Evolutionary conservation across 2,888 invertebrate species (phyloP), one percentile per base, ranked within the genome.

Genomic region (Hypolimnas misippus): DNA sequence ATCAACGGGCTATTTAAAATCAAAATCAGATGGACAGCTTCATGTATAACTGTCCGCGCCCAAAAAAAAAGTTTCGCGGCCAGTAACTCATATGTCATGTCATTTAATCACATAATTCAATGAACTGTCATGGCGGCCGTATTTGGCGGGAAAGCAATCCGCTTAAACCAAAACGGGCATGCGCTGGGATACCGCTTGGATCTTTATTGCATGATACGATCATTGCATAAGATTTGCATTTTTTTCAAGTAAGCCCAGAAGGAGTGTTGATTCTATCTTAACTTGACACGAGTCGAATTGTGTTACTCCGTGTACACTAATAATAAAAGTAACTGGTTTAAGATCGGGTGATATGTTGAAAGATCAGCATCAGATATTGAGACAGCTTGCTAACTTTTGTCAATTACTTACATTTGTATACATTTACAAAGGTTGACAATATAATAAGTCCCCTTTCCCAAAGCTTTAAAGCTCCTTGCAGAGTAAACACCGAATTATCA

Each of bases 71-170:
- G 73, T 73, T 81, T 81, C 78, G 81, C 81, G 77, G 78, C 76
- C 78, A 73, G 73, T 77, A 75, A 75, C 76, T 76, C 78, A 75
- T 76, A 74, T 78, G 81, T 83, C 84, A 81, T 83, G 83, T 86
- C 85, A 83, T 83, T 79, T 89, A 87, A 87, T 89, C 89, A 85
- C 83, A 85, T 87, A 87, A 88, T 89, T 90, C 90, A 87, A 81
- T 80, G 83, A 83, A 84, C 88, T 89, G 91, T 90, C 89, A 88
- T 80, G 82, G 82, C 79, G 70, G 71, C 91, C 89, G 79, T 89
- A 89, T 89, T 89, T 90, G 92, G 91, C 84, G 89, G 86, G 91
- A 92, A 91, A 92, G 91, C 89, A 87, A 90, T 89, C 86, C 84
- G 86, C 86, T 88, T 87, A 82, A 77, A 73, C 89, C 83, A 78